Evolutionary conservation across 2,797 vertebrate species (phyloP), one percentile per base, ranked within the genome.

Genomic region (Hafferia zeledoni): DNA sequence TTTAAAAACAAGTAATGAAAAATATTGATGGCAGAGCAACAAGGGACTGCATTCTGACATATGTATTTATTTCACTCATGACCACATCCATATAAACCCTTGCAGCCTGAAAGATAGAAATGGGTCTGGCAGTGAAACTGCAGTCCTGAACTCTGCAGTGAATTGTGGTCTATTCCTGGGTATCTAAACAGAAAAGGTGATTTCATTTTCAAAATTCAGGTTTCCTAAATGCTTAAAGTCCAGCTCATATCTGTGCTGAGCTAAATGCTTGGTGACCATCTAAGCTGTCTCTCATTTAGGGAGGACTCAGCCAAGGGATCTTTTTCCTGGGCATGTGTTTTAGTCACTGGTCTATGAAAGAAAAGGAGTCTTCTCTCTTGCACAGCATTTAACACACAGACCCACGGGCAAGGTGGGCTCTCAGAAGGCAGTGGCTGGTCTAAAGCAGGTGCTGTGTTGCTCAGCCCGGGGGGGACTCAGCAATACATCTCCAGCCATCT

Each of bases 1-100:
- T 96, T 96, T 88, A 88, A 95, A 94, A 96, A 94, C 92, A 76
- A 93, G 89, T 92, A 95, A 94, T 94, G 94, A 96, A 95, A 95
- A 94, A 93, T 97, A 96, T 95, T 92, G 90, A 95, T 93, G 87
- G 77, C 79, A 56, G 88, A 86, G 78, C 92, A 72, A 67, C 67
- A 17, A 91, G 93, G 95, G 76, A 81, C 87, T 76, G 92, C 7
- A 0, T 60, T 78, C 87, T 95, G 92, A 92, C 74, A 49, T 13
- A 9, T 3, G 30, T 85, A 94, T 95, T 96, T 92, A 93, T 94
- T 93, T 95, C 64, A 39, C 35, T 93, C 71, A 2, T 74, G 94
- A 57, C 92, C 80, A 71, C 78, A 84, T 84, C 89, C 71, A 37
- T 77, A 70, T 17, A 43, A 95, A 64, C 27, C 83, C 60, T 84